Percentiles rank a stretch among this genome's conserved stretches.
These are phyloP conservation scores for Bemisia tabaci DNA, from an alignment of 1,140 invertebrate genomes.

Conservation along the genomic window DNA sequence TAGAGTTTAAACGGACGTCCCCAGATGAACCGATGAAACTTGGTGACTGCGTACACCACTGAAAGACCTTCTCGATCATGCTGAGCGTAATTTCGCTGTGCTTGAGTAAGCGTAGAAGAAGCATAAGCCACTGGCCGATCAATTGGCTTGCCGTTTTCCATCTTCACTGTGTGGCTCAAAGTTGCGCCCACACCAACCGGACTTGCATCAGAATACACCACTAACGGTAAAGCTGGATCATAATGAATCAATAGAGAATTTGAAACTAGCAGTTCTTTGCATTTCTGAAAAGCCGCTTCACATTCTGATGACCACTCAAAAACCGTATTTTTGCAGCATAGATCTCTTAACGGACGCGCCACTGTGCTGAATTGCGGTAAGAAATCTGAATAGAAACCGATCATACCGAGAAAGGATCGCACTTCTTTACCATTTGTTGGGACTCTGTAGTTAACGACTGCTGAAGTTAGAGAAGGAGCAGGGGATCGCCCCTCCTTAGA, in stretches of 20 bases:
- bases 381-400: not conserved
- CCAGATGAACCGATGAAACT: not conserved
- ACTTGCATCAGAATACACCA: conserved; percentile 35
- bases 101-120: not conserved
- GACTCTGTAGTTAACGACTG: not conserved
- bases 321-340: conserved; percentile 20
- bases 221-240: conserved; percentile 27
- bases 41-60: not conserved
- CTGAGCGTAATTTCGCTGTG: not conserved
- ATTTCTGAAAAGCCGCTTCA: conserved; percentile 21
- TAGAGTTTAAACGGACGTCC: not conserved
- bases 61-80: not conserved
- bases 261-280: conserved; percentile 22
- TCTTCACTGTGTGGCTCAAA: conserved; percentile 29
- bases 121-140: not conserved
- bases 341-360: conserved; percentile 25
- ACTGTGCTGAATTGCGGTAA: conserved; percentile 10
- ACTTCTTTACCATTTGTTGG: not conserved
- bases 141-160: conserved; percentile 20
- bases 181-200: conserved; percentile 34
- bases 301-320: conserved; percentile 15
- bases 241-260: conserved; percentile 25
- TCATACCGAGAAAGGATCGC: not conserved
- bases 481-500: not conserved
- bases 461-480: not conserved